Percentiles rank a stretch among this genome's conserved stretches.
These are phyloP conservation scores for Calcarius ornatus DNA, from an alignment of 2,113 vertebrate species.

Conservation along the genomic window DNA sequence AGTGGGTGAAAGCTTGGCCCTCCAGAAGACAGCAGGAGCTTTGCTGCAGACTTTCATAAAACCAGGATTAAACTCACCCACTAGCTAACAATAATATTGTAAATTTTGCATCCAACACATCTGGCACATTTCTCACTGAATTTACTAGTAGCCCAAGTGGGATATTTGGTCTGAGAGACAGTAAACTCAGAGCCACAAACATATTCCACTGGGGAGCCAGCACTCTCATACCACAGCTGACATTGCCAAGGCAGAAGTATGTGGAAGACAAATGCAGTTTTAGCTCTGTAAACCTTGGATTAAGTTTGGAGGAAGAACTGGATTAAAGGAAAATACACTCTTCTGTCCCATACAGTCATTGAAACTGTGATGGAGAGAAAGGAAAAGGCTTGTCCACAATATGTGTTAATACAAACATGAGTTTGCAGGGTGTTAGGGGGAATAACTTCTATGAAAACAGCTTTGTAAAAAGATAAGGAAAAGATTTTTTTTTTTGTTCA, in stretches of 20 bases:
- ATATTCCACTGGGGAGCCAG: background rate
- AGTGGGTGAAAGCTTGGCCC: background rate
- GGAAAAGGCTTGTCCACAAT: background rate
- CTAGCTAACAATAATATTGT: background rate
- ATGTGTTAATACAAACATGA: background rate
- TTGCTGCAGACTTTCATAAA: background rate
- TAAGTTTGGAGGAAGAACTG: background rate
- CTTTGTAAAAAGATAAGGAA: background rate
- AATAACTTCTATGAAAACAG: background rate
- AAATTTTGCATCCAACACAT: background rate
- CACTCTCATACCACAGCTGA: background rate
- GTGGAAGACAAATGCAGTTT: background rate
- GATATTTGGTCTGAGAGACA: background rate
- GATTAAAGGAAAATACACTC: background rate
- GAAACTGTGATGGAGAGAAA: background rate
- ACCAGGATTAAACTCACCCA: background rate
- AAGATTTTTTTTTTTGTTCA: background rate
- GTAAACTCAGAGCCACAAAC: background rate
- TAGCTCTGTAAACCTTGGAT: background rate
- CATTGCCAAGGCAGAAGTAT: background rate
- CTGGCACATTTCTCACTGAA: background rate
- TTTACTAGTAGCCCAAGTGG: background rate
- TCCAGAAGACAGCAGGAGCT: background rate
- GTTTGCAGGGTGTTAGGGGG: background rate
- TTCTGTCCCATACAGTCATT: background rate